Evolutionary conservation across 2,113 vertebrate genomes (phyloP).

Genomic region (Alligator sinensis): DNA sequence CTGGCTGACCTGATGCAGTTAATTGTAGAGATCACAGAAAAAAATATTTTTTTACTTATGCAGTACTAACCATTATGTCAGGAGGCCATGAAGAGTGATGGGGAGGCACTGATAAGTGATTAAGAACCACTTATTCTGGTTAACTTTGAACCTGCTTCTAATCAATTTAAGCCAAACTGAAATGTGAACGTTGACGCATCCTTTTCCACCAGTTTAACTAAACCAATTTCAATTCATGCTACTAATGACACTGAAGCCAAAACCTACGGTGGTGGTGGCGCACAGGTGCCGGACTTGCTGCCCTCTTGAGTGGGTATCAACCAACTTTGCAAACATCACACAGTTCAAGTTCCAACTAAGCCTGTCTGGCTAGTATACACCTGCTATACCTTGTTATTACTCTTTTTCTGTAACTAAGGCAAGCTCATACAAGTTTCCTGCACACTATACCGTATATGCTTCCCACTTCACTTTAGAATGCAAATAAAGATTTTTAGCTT

Average conservation of each 20-base stretch:
- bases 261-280: background rate
- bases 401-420: background rate
- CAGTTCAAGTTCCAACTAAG: background rate
- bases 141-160: slow-evolving; percentile 35
- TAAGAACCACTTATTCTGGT: background rate
- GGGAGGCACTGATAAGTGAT: background rate
- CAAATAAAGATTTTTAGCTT: background rate
- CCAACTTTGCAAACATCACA: background rate
- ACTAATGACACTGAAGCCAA: slow-evolving; percentile 33
- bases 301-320: slow-evolving; percentile 40
- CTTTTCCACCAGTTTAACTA: slow-evolving; percentile 19
- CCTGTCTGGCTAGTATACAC: background rate
- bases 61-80: background rate
- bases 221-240: slow-evolving; percentile 12
- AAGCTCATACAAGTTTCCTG: background rate
- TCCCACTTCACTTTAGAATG: background rate
- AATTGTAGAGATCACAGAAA: background rate
- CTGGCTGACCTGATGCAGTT: background rate
- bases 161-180: slow-evolving; percentile 43
- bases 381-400: too few relatives aligned
- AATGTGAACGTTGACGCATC: background rate
- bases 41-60: slow-evolving; percentile 12
- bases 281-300: slow-evolving; percentile 38
- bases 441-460: background rate
- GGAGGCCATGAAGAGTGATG: background rate